Conservation (phyloP, 2,888 invertebrate species). For the Pyrrhosoma nymphula region DNA sequence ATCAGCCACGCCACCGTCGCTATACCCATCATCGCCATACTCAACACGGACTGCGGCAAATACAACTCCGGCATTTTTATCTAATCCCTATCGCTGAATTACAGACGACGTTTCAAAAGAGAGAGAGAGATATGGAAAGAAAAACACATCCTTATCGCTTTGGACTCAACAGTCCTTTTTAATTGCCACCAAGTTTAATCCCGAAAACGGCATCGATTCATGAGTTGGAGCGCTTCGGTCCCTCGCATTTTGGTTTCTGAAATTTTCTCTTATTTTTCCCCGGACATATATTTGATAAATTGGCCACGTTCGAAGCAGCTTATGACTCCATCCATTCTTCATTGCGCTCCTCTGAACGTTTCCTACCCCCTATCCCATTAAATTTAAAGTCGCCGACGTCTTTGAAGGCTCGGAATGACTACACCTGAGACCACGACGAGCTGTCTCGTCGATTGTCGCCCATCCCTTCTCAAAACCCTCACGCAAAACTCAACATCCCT, state of each 20-base stretch:
- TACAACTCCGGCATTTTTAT: neutral
- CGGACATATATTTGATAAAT: neutral
- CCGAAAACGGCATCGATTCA: neutral
- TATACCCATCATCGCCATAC: too few species aligned
- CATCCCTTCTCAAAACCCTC: neutral
- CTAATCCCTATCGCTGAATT: neutral
- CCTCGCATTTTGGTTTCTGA: neutral
- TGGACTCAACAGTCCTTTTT: neutral
- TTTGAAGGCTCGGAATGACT: neutral
- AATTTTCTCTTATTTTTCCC: neutral
- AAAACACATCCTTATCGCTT: neutral
- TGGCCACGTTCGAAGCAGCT: neutral
- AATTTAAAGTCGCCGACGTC: neutral
- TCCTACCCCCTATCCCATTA: neutral
- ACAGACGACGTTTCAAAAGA: neutral
- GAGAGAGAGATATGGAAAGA: neutral
- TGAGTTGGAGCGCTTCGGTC: neutral
- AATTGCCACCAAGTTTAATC: neutral
- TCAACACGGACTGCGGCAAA: neutral
- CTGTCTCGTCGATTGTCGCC: neutral
- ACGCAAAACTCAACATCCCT: neutral
- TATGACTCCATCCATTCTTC: neutral
- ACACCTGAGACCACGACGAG: conserved; percentile 13
- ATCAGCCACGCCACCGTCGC: neutral
- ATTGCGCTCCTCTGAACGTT: neutral